Conservation (phyloP, 2,797 vertebrate species). For the Trematomus bernacchii region DNA sequence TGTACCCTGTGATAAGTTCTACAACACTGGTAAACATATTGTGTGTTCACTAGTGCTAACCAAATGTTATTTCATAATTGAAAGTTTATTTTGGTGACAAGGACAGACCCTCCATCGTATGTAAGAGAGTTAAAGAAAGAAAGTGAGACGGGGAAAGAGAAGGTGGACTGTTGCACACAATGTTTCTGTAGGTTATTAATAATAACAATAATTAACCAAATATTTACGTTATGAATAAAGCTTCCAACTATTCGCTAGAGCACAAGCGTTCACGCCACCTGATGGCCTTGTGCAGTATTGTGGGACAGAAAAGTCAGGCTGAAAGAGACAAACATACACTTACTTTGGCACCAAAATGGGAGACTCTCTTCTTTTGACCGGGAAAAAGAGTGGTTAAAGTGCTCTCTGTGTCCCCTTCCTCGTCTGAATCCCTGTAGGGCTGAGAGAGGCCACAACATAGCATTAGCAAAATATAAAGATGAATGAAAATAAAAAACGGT, state of each 20-base stretch:
- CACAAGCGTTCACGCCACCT: neutral
- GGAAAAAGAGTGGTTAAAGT: constrained; percentile 92
- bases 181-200: too few species aligned
- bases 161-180: too few species aligned
- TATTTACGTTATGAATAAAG: too few species aligned
- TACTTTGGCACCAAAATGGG: constrained; percentile 92
- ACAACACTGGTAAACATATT: neutral
- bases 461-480: neutral
- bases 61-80: too few species aligned
- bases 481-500: neutral
- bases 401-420: constrained; percentile 82
- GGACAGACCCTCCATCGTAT: too few species aligned
- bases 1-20: neutral
- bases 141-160: too few species aligned
- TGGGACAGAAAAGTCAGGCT: neutral
- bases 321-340: constrained; percentile 83
- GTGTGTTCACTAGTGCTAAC: neutral
- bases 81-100: too few species aligned
- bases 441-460: constrained; percentile 67
- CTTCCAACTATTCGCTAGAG: too few species aligned
- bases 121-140: too few species aligned
- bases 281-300: neutral
- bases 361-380: constrained; percentile 96
- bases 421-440: constrained; percentile 84
- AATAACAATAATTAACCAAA: too few species aligned